A percentile compares a stretch with the other conserved stretches of the same genome.
phyloP scores from a whole-genome alignment of 2,113 vertebrate genomes.

The Dermatemys mawii region DNA sequence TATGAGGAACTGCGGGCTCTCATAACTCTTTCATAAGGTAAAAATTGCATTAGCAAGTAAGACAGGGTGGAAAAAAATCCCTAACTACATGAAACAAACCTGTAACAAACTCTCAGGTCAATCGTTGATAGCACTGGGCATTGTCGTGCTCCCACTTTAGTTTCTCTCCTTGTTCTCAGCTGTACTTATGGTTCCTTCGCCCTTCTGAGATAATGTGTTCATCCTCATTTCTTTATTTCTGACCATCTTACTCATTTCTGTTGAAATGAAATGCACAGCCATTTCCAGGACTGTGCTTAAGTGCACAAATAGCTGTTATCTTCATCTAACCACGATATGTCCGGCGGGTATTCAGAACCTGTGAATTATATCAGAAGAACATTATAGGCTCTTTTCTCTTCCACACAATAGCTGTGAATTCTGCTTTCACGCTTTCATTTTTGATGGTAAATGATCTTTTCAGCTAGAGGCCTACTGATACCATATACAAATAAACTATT shows the following conservation, averaged over 20 bases:
- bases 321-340: not conserved
- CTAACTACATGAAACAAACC: not conserved
- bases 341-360: not conserved
- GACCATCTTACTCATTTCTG: not conserved
- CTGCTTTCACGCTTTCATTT: not conserved
- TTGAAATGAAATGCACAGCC: not conserved
- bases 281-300: not conserved
- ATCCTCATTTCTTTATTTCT: not conserved
- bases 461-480: not conserved
- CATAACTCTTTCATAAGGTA: not conserved
- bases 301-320: not conserved
- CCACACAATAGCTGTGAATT: not conserved
- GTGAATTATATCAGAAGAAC: not conserved
- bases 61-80: not conserved
- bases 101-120: not conserved
- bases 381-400: not conserved
- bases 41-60: not conserved
- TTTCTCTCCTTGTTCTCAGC: not conserved
- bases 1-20: not conserved
- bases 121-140: not conserved
- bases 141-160: not conserved
- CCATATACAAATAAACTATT: rapidly evolving
- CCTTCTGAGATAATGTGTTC: not conserved
- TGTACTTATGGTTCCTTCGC: not conserved
- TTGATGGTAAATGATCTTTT: rapidly evolving